Evolutionary conservation across 2,797 vertebrate species (phyloP).

Genomic region (Pipistrellus kuhlii): DNA sequence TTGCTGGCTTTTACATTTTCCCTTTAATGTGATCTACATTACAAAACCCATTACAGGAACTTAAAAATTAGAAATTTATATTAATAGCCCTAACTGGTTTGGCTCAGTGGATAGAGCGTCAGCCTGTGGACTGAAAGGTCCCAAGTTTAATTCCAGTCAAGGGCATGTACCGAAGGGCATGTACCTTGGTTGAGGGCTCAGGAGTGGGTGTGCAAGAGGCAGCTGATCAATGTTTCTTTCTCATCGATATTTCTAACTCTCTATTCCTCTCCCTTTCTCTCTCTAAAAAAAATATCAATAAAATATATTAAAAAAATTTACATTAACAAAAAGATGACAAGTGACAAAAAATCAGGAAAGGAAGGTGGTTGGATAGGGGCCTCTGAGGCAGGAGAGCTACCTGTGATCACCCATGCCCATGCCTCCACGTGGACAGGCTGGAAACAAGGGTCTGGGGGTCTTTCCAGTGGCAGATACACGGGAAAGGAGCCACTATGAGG

Average conservation of each 20-base stretch:
- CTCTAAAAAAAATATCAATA: no score
- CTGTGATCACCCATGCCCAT: neutral
- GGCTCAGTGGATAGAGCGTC: no score
- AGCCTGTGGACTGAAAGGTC: no score
- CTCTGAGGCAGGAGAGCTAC: constrained; percentile 35
- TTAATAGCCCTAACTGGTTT: neutral
- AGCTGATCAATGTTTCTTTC: no score
- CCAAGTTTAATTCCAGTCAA: no score
- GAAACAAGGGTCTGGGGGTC: neutral
- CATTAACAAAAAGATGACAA: neutral
- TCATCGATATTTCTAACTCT: no score
- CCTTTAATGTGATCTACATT: constrained; percentile 49
- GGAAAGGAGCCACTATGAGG: neutral
- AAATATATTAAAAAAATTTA: no score
- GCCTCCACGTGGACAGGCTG: neutral
- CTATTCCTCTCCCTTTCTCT: no score
- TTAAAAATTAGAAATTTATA: constrained; percentile 16
- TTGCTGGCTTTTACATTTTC: neutral
- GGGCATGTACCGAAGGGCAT: no score
- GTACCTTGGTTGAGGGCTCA: no score
- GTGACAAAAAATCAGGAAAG: constrained; percentile 18
- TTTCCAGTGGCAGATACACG: neutral
- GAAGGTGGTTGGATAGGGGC: neutral
- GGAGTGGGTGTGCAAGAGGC: no score
- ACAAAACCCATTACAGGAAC: constrained; percentile 73